Percentiles rank a stretch among this genome's conserved stretches.
These are phyloP conservation scores for Diabrotica undecimpunctata DNA, from an alignment of 1,140 invertebrate species.

Conservation along the genomic window DNA sequence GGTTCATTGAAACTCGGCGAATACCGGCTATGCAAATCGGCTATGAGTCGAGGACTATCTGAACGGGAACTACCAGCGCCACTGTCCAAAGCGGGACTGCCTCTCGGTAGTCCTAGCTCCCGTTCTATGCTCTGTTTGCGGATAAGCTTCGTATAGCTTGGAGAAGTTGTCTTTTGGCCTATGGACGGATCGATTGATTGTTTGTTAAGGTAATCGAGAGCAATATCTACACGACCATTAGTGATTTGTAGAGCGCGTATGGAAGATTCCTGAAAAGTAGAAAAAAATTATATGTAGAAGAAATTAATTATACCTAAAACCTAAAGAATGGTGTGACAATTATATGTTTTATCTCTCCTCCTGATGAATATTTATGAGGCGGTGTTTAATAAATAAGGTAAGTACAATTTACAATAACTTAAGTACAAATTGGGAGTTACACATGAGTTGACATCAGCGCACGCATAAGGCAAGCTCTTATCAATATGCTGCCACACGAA, in stretches of 20 bases:
- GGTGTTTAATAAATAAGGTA: too few species aligned
- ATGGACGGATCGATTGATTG: slow-evolving; percentile 48
- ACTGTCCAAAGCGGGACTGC: slow-evolving; percentile 81
- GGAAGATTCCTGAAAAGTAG: slow-evolving; percentile 58
- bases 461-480: too few species aligned
- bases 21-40: slow-evolving; percentile 59
- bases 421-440: too few species aligned
- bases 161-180: slow-evolving; percentile 32
- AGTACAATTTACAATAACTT: too few species aligned
- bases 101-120: slow-evolving; percentile 69
- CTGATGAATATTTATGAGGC: too few species aligned
- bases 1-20: slow-evolving; percentile 62
- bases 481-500: too few species aligned
- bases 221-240: slow-evolving; percentile 65
- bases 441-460: too few species aligned
- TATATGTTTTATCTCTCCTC: too few species aligned
- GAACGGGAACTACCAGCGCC: slow-evolving; percentile 83
- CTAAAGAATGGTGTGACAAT: too few species aligned
- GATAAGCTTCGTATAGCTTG: slow-evolving; percentile 69
- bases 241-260: slow-evolving; percentile 64
- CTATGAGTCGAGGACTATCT: slow-evolving; percentile 69
- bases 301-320: too few species aligned
- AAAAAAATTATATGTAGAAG: neutral
- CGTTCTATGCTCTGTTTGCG: slow-evolving; percentile 83
- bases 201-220: slow-evolving; percentile 65